Percentiles rank a stretch among this genome's conserved stretches.
phyloP scores from a whole-genome alignment of 2,113 vertebrate species.

The Haliaeetus leucogaster region DNA sequence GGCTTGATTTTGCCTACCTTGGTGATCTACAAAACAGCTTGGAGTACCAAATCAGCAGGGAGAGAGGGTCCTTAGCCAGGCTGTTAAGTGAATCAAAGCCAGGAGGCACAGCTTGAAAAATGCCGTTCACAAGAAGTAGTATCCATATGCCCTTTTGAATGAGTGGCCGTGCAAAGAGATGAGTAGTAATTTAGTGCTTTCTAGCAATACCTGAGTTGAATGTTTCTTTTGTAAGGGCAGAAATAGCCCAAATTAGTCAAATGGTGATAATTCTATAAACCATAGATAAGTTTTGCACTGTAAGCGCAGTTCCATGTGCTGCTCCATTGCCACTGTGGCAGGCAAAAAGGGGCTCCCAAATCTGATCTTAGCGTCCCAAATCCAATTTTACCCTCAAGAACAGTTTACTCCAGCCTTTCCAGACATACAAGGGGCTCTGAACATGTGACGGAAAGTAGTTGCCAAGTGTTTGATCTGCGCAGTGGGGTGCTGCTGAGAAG shows the following conservation, averaged over 20 bases:
- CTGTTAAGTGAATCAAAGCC: neutral
- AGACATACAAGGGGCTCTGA: neutral
- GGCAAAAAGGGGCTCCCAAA: neutral
- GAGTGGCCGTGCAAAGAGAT: neutral
- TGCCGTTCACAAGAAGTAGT: neutral
- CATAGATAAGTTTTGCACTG: neutral
- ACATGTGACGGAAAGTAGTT: accelerated
- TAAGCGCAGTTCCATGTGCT: neutral
- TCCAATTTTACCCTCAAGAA: neutral
- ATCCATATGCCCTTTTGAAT: neutral
- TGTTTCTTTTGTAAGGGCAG: neutral
- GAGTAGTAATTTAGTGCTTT: neutral
- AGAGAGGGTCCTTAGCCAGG: neutral
- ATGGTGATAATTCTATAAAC: neutral
- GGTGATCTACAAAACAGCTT: neutral
- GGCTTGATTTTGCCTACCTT: neutral
- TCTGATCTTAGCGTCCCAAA: neutral
- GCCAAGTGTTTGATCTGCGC: neutral
- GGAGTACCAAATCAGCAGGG: neutral
- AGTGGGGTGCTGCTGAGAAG: neutral
- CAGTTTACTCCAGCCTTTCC: neutral
- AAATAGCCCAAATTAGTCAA: neutral
- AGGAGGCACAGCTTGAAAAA: neutral
- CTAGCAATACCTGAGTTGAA: neutral
- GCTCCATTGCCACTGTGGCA: neutral